Conservation (phyloP, 2,113 vertebrate genomes). For the Cercocebus atys region DNA sequence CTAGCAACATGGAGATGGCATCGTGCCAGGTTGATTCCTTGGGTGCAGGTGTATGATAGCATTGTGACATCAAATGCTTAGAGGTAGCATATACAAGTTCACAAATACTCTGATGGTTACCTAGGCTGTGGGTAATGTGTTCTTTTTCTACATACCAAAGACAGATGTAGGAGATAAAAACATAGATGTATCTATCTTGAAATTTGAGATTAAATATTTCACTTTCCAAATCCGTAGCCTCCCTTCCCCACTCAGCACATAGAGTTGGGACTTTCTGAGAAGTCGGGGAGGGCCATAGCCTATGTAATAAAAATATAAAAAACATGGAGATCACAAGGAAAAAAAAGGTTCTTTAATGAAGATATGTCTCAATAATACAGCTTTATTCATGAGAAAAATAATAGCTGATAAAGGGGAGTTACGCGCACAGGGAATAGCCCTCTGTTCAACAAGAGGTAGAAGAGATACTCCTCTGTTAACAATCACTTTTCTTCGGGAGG, state of each 20-base stretch:
- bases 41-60: not conserved
- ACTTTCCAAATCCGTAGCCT: not conserved
- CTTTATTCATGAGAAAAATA: not conserved
- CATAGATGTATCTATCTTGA: not conserved
- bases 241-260: not conserved
- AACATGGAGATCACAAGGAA: fast-evolving
- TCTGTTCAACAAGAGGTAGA: not conserved
- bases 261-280: not conserved
- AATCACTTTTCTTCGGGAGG: not conserved
- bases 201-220: not conserved
- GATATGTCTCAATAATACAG: not conserved
- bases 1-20: not conserved
- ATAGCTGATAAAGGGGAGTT: not conserved
- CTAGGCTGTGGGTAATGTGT: not conserved
- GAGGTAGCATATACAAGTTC: not conserved
- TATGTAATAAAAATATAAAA: not conserved
- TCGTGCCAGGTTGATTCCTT: not conserved
- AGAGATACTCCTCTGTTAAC: not conserved
- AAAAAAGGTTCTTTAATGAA: not conserved
- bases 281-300: not conserved
- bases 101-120: not conserved
- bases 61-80: not conserved
- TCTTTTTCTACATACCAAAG: not conserved
- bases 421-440: fast-evolving
- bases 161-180: not conserved